Percentiles rank a stretch among this genome's conserved stretches.
These are phyloP conservation scores for Panzeria rudis DNA, from an alignment of 2,888 invertebrate species.

Conservation along the genomic window DNA sequence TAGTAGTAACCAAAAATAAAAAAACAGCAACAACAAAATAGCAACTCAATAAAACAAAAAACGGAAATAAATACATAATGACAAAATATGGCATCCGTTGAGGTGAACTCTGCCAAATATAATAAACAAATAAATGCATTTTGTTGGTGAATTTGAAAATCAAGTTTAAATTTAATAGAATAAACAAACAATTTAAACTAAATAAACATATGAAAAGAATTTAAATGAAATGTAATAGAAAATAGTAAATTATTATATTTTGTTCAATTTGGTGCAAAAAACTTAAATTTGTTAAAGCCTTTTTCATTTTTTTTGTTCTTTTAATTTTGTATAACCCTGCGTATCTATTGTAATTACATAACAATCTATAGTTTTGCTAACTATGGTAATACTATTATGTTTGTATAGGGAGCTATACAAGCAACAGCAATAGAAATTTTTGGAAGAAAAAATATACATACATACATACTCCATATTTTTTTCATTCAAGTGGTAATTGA, in stretches of 20 bases:
- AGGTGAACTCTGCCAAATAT: constrained; percentile 65
- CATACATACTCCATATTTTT: constrained; percentile 22
- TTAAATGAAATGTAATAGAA: background rate
- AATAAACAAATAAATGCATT: constrained; percentile 57
- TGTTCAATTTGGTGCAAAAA: too few species aligned
- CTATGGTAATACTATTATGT: constrained; percentile 58
- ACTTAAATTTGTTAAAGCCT: background rate
- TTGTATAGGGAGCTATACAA: constrained; percentile 14
- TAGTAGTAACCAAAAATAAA: background rate
- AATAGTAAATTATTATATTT: background rate
- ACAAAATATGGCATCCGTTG: constrained; percentile 71
- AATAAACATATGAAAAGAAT: constrained; percentile 2
- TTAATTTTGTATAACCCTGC: constrained; percentile 9
- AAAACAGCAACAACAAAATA: constrained; percentile 7
- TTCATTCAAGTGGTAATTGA: constrained; percentile 66
- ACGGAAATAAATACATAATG: constrained; percentile 71
- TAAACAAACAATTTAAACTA: constrained; percentile 3
- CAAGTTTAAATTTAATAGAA: constrained; percentile 16
- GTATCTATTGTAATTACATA: constrained; percentile 67
- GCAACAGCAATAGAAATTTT: constrained; percentile 4
- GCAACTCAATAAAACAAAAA: constrained; percentile 23
- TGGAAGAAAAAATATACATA: too few species aligned
- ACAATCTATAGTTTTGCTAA: constrained; percentile 61
- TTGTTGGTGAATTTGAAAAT: constrained; percentile 11
- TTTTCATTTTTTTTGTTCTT: background rate